Evolutionary conservation across 1,140 invertebrate genomes (phyloP).

Genomic region (Sogatella furcifera): DNA sequence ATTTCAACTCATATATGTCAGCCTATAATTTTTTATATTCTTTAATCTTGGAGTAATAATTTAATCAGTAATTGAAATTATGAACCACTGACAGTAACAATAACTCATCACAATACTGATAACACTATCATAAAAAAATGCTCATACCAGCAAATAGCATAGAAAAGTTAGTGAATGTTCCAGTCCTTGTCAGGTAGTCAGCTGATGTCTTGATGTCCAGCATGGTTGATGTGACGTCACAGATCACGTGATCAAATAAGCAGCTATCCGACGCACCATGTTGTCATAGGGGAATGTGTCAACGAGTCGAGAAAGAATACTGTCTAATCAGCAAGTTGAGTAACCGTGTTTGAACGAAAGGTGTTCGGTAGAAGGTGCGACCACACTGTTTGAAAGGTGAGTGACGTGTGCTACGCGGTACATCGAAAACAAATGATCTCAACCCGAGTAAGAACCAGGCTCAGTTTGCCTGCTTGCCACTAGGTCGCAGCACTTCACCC

Average conservation of each 20-base stretch:
- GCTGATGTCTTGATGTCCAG: constrained; percentile 49
- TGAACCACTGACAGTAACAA: too few relatives aligned
- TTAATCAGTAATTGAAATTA: too few relatives aligned
- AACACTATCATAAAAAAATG: constrained; percentile 1
- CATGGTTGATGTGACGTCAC: constrained; percentile 32
- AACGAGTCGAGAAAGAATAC: too few relatives aligned
- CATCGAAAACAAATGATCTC: background rate
- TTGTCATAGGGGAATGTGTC: background rate
- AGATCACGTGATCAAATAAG: background rate
- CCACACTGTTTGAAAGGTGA: background rate
- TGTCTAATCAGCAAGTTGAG: background rate
- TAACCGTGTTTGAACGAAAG: background rate
- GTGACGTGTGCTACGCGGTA: background rate
- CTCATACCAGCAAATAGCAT: constrained; percentile 52
- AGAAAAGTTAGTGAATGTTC: constrained; percentile 48
- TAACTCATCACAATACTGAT: too few relatives aligned
- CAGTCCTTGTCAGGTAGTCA: constrained; percentile 44
- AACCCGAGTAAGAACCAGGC: background rate
- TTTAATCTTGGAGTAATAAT: too few relatives aligned
- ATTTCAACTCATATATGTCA: too few relatives aligned
- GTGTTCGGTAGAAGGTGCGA: background rate
- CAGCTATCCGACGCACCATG: background rate
- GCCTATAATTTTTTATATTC: too few relatives aligned
- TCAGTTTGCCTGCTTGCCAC: background rate
- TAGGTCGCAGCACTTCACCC: background rate